Conservation (phyloP, 2,888 invertebrate genomes). For the Beris chalybata region DNA sequence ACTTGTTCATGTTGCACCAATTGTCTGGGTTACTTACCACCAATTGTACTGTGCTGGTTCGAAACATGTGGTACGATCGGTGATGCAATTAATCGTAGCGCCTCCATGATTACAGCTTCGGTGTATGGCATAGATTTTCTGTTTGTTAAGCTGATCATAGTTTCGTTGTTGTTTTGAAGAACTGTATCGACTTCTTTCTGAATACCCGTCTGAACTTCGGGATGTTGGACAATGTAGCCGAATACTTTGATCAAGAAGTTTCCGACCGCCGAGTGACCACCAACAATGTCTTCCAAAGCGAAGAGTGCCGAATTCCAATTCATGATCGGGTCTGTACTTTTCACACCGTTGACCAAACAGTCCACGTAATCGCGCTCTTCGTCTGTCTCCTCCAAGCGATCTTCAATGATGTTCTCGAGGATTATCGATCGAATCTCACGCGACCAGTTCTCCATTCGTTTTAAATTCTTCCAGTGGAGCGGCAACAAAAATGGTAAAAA, state of each 20-base stretch:
- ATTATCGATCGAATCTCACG: constrained; percentile 62
- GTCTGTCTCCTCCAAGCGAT: constrained; percentile 50
- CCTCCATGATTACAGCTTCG: constrained; percentile 64
- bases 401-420: constrained; percentile 57
- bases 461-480: constrained; percentile 59
- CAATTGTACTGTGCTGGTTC: constrained; percentile 63
- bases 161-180: constrained; percentile 16
- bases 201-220: constrained; percentile 60
- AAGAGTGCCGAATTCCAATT: constrained; percentile 56
- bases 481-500: constrained; percentile 66
- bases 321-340: constrained; percentile 54
- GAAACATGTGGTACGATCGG: constrained; percentile 71
- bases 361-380: constrained; percentile 63
- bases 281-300: constrained; percentile 60
- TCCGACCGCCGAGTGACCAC: constrained; percentile 67
- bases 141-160: constrained; percentile 48
- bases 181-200: constrained; percentile 58
- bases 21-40: constrained; percentile 56
- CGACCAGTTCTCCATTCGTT: constrained; percentile 58
- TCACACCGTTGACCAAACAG: constrained; percentile 60
- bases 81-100: constrained; percentile 65
- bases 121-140: constrained; percentile 62
- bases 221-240: constrained; percentile 60
- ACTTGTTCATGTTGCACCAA: not conserved
- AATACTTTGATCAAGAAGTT: constrained; percentile 64